These are phyloP conservation scores for Capromys pilorides DNA, from an alignment of 2,797 vertebrate genomes.

Conservation along the genomic window DNA sequence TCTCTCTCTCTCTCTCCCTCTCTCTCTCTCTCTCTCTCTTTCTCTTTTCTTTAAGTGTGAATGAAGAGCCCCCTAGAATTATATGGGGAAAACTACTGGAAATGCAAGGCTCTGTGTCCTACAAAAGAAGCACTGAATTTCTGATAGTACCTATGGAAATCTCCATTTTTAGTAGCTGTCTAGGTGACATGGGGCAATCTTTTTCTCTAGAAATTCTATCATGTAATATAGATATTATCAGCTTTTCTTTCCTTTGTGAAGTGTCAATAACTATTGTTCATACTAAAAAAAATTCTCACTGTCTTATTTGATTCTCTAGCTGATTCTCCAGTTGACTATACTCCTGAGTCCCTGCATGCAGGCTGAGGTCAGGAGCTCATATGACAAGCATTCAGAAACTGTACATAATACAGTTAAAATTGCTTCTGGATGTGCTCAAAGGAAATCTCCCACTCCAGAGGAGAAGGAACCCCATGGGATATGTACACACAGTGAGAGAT, in stretches of 20 bases:
- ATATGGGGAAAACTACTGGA: background rate
- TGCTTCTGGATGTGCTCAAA: slow-evolving; percentile 20
- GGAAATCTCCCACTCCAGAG: background rate
- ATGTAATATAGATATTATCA: background rate
- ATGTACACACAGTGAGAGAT: background rate
- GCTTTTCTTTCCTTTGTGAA: background rate
- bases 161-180: background rate
- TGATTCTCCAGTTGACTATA: background rate
- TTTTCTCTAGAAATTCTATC: background rate
- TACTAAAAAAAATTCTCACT: background rate
- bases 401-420: background rate
- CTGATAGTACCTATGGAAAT: background rate
- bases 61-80: background rate
- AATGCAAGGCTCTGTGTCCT: background rate
- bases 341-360: background rate
- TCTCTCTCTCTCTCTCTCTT: background rate
- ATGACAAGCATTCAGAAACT: background rate
- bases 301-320: background rate
- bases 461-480: background rate
- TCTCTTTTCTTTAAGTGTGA: background rate
- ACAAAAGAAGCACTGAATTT: background rate
- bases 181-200: background rate
- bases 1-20: too few species aligned
- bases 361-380: background rate
- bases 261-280: background rate